phyloP scores from a whole-genome alignment of 2,113 vertebrate genomes.

The Tauraco erythrolophus region DNA sequence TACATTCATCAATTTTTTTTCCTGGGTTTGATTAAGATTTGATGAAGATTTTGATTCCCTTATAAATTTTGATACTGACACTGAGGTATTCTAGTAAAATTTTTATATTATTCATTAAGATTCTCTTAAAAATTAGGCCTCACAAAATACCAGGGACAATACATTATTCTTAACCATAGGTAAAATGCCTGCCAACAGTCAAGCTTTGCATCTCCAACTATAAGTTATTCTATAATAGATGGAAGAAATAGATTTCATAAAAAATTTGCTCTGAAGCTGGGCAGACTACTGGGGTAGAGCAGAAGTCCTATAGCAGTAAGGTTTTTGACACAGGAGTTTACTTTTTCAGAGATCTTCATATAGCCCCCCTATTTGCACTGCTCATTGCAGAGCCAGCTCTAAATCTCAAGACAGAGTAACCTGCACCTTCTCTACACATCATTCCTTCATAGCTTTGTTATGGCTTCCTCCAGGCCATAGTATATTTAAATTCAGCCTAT shows the following conservation, averaged over 20 bases:
- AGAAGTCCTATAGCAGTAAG: neutral
- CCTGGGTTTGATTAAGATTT: neutral
- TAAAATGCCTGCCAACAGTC: neutral
- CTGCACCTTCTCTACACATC: neutral
- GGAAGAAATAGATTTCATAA: neutral
- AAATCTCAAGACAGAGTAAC: neutral
- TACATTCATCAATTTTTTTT: neutral
- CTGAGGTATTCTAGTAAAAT: neutral
- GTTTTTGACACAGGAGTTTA: neutral
- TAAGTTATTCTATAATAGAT: neutral
- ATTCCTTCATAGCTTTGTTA: neutral
- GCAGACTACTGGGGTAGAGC: neutral
- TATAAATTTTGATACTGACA: neutral
- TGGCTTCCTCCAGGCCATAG: neutral
- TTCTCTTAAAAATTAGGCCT: neutral
- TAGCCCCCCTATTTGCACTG: neutral
- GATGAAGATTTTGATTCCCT: neutral
- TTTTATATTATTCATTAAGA: neutral
- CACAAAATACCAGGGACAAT: neutral
- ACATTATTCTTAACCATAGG: neutral
- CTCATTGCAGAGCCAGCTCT: neutral
- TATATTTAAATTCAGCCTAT: neutral
- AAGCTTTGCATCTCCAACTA: neutral
- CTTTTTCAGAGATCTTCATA: neutral
- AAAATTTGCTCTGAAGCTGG: neutral